Evolutionary conservation across 2,797 vertebrate genomes (phyloP), one percentile per base, ranked within the genome.

Genomic region (Denticeps clupeoides): DNA sequence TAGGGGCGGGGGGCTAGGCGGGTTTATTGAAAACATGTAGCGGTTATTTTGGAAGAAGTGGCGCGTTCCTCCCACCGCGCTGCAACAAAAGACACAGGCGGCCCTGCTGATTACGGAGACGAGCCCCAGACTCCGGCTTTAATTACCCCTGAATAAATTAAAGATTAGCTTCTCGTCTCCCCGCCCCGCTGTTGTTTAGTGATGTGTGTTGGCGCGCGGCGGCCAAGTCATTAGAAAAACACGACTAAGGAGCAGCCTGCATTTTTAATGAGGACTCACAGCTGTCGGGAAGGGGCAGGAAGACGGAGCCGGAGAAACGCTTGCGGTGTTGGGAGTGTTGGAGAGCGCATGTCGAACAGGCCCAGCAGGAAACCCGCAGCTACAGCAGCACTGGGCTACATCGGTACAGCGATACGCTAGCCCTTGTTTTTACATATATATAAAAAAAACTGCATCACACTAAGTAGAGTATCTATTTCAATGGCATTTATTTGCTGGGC

Each of bases 251-350:
- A 74, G 71, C 68, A 67, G 70, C 69, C 57, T 73, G 72, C 69
- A 74, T 77, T 75, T 78, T 75, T 75, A 74, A 80, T 78, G 75
- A 72, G 72, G 71, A 68, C 64, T 64, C 67, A 72, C 73, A 74
- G 73, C 72, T 77, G 73, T 69, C 69, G 65, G 64, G 55, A 33
- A 58, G 70, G 71, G 68, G 65, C 10, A 18, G 21, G 22, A 7
- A 32, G 13, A 15, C 6, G 13, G 37, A 37, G 15, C 16, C 15
- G 37, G 2, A 16, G 18, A 1, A 37, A n/a, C n/a, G n/a, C n/a
- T n/a, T n/a, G n/a, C n/a, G n/a, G n/a, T n/a, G n/a, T n/a, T n/a
- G n/a, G n/a, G n/a, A n/a, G n/a, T n/a, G n/a, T n/a, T n/a, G n/a
- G n/a, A n/a, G n/a, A n/a, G n/a, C n/a, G n/a, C n/a, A n/a, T n/a